These are phyloP conservation scores for Pomatorhinus ruficollis DNA, from an alignment of 2,113 vertebrate species.

Conservation along the genomic window DNA sequence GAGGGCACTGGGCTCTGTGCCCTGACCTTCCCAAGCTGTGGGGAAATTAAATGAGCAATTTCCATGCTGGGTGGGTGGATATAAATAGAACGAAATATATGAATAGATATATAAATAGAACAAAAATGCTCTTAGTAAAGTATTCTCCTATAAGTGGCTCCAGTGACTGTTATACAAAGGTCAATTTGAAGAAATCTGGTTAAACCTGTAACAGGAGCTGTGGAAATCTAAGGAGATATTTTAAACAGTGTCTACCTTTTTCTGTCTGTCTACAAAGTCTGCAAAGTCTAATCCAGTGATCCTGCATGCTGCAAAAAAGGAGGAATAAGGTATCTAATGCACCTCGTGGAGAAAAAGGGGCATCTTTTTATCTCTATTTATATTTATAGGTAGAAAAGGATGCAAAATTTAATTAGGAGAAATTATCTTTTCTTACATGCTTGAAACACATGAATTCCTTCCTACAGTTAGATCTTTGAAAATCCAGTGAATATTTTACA, in stretches of 20 bases:
- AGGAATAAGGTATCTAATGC: background rate
- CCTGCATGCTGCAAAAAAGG: background rate
- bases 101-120: background rate
- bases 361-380: background rate
- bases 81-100: background rate
- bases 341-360: background rate
- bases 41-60: background rate
- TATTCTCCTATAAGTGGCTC: background rate
- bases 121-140: background rate
- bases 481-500: background rate
- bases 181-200: background rate
- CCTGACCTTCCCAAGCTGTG: background rate
- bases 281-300: background rate
- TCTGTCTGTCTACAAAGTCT: background rate
- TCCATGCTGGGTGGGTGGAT: fast-evolving
- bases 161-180: background rate
- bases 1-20: background rate
- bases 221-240: background rate
- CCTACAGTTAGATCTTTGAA: background rate
- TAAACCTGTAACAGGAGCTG: background rate
- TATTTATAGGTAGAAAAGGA: background rate
- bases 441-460: background rate
- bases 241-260: background rate
- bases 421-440: background rate
- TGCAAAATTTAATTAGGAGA: background rate